These are phyloP conservation scores for Halcyon malimbica DNA, from an alignment of 2,113 vertebrate species.

Conservation along the genomic window DNA sequence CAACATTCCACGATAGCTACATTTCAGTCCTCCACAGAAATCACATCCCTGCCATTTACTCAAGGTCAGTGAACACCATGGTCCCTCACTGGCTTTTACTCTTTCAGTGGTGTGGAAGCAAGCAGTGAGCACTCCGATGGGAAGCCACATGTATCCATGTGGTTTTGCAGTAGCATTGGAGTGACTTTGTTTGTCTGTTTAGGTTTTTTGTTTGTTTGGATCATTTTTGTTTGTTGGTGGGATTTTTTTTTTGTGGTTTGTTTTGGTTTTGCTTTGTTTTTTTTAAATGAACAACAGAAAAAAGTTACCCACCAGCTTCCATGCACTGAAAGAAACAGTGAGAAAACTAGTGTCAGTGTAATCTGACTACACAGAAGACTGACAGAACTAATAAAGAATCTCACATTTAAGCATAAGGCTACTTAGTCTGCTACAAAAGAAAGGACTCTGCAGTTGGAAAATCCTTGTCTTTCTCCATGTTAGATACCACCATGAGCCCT, in stretches of 20 bases:
- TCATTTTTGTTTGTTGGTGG: background rate
- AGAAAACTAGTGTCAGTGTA: background rate
- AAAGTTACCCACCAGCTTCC: background rate
- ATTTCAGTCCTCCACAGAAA: background rate
- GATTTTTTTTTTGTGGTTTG: background rate
- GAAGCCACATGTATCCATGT: background rate
- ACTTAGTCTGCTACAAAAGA: background rate
- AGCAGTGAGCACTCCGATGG: background rate
- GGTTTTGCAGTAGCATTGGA: background rate
- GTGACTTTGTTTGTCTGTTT: background rate
- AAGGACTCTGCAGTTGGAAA: background rate
- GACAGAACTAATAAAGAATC: background rate
- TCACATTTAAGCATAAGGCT: background rate
- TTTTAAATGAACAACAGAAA: background rate
- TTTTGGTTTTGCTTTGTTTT: background rate
- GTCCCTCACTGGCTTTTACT: background rate
- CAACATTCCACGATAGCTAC: background rate
- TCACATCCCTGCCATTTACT: background rate
- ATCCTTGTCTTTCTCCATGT: background rate
- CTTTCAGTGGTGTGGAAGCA: background rate
- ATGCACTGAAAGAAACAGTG: background rate
- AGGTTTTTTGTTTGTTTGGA: background rate
- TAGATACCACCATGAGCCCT: background rate
- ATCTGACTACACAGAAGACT: background rate
- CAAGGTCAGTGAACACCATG: background rate